Evolutionary conservation across 2,113 vertebrate genomes (phyloP).

Genomic region (Plecotus auritus): DNA sequence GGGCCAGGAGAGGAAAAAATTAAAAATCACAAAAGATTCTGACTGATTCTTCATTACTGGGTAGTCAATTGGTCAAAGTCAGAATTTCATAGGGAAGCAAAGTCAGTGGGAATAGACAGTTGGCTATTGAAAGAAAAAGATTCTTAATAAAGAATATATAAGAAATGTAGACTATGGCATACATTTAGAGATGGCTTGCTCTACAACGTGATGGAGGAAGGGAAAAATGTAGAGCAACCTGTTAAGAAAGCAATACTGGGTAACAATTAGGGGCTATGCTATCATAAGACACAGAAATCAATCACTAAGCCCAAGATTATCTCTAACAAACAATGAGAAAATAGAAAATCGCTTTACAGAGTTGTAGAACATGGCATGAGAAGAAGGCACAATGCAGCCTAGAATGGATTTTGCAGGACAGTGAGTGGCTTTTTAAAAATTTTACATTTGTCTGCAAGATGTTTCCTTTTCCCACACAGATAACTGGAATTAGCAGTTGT

Average conservation of each 20-base stretch:
- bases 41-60: neutral
- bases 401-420: neutral
- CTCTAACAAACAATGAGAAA: neutral
- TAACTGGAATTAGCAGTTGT: conserved; percentile 18
- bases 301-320: neutral
- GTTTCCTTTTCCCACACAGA: conserved; percentile 14
- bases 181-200: neutral
- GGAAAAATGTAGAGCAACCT: neutral
- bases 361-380: neutral
- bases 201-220: neutral
- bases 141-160: neutral
- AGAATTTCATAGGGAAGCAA: neutral
- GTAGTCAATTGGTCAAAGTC: neutral
- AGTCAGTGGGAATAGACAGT: neutral
- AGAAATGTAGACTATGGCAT: neutral
- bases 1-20: neutral
- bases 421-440: neutral
- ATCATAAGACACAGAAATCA: neutral
- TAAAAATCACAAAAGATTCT: neutral
- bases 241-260: neutral
- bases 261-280: neutral
- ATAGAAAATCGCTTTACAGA: neutral
- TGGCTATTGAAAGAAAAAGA: neutral
- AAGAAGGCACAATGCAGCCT: neutral
- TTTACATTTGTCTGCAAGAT: neutral